A percentile compares a stretch with the other conserved stretches of the same genome.
phyloP scores from a whole-genome alignment of 2,888 invertebrate species.

The Notodromas monacha region DNA sequence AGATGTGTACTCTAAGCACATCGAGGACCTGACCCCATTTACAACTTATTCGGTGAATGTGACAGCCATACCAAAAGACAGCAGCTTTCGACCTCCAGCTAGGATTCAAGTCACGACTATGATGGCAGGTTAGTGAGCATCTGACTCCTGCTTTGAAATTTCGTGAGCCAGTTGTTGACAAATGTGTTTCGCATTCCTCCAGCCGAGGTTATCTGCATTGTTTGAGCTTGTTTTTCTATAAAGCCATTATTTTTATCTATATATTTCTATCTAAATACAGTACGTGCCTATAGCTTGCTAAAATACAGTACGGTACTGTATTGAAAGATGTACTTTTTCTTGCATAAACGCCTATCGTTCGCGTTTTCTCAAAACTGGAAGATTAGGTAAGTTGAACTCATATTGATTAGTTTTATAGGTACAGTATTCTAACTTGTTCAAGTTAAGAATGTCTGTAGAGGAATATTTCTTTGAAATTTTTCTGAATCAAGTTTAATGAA shows the following conservation, averaged over 20 bases:
- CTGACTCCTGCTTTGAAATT: constrained; percentile 1
- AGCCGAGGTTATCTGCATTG: not conserved
- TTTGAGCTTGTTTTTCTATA: not conserved
- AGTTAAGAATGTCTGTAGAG: too few species aligned
- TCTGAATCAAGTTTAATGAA: constrained; percentile 1
- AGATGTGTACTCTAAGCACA: constrained; percentile 33
- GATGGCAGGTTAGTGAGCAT: constrained; percentile 36
- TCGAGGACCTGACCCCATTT: constrained; percentile 62
- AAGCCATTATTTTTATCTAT: not conserved
- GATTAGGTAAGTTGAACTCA: too few species aligned
- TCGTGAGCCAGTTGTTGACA: too few species aligned
- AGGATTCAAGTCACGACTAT: constrained; percentile 77
- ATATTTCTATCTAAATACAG: too few species aligned
- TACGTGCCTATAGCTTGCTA: too few species aligned
- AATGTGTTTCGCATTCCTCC: too few species aligned
- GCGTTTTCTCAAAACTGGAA: too few species aligned
- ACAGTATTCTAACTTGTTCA: too few species aligned
- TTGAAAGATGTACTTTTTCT: too few species aligned
- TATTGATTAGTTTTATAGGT: too few species aligned
- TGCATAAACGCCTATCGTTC: too few species aligned
- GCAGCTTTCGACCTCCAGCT: constrained; percentile 50
- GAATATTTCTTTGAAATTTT: not conserved
- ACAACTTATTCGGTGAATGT: constrained; percentile 80
- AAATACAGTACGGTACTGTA: too few species aligned
- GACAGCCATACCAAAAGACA: constrained; percentile 47